Conservation (phyloP, 1,140 invertebrate genomes). For the Drosophila virilis region DNA sequence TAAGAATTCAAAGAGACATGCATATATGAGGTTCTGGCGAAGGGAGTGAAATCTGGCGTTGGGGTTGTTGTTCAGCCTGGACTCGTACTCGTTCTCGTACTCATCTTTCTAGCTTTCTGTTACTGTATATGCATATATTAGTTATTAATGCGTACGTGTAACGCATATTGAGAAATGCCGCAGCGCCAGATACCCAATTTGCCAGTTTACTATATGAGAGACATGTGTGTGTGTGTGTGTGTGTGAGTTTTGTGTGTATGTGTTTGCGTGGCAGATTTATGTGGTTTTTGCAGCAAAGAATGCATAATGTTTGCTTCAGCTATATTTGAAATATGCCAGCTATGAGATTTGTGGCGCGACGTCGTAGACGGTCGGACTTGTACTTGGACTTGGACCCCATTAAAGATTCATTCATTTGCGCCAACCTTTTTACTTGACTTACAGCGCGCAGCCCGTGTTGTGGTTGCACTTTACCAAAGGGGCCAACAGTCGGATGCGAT, state of each 20-base stretch:
- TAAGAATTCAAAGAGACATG: slow-evolving; percentile 50
- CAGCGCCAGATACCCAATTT: slow-evolving; percentile 57
- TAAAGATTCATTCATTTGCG: slow-evolving; percentile 77
- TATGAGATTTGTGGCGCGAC: slow-evolving; percentile 70
- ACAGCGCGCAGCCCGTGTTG: slow-evolving; percentile 38
- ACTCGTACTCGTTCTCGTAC: slow-evolving; percentile 14
- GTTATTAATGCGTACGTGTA: slow-evolving; percentile 81
- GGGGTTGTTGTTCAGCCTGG: not conserved
- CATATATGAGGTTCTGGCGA: not conserved
- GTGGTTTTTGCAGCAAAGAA: slow-evolving; percentile 81
- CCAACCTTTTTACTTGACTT: slow-evolving; percentile 45
- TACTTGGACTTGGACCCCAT: slow-evolving; percentile 61
- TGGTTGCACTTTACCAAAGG: slow-evolving; percentile 49
- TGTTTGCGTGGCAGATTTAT: slow-evolving; percentile 73
- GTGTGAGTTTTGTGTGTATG: slow-evolving; percentile 34
- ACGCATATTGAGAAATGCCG: slow-evolving; percentile 77
- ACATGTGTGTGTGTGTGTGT: slow-evolving; percentile 19
- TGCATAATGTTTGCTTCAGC: slow-evolving; percentile 71
- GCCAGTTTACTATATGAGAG: slow-evolving; percentile 34
- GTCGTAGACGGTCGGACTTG: slow-evolving; percentile 30
- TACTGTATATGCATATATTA: slow-evolving; percentile 82
- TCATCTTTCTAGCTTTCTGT: slow-evolving; percentile 49
- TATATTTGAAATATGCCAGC: slow-evolving; percentile 62
- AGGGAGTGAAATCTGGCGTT: not conserved
- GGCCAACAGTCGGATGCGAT: slow-evolving; percentile 19